Conservation (phyloP, 2,113 vertebrate species). For the Phaethornis superciliosus region DNA sequence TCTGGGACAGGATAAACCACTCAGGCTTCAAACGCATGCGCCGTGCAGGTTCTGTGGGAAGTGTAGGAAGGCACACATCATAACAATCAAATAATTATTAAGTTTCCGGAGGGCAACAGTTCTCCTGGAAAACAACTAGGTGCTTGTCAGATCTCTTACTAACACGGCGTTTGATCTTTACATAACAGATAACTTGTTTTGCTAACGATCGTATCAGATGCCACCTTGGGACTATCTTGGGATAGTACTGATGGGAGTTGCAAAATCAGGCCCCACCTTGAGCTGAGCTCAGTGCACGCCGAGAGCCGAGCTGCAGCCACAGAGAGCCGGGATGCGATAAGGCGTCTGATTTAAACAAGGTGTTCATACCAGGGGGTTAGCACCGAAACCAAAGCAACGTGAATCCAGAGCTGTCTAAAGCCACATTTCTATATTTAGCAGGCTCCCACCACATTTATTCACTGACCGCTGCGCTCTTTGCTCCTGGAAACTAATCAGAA, state of each 20-base stretch:
- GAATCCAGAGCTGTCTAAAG: slow-evolving; percentile 24
- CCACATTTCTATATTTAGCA: slow-evolving; percentile 46
- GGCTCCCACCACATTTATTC: neutral
- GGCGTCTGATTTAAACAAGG: slow-evolving; percentile 22
- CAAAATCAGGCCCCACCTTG: slow-evolving; percentile 13
- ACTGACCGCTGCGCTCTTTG: slow-evolving; percentile 1
- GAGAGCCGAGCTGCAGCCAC: neutral
- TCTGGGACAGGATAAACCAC: neutral
- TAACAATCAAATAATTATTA: neutral
- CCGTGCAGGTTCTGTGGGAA: neutral
- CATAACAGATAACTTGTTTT: slow-evolving; percentile 47
- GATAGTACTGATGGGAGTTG: neutral
- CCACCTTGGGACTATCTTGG: slow-evolving; percentile 24
- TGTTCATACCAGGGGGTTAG: neutral
- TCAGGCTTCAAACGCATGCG: neutral
- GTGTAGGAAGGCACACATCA: neutral
- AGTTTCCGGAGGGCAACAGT: slow-evolving; percentile 60
- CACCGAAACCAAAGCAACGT: slow-evolving; percentile 59
- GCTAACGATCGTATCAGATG: slow-evolving; percentile 36
- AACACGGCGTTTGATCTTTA: slow-evolving; percentile 49
- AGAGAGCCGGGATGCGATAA: neutral
- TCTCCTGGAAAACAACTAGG: slow-evolving; percentile 38
- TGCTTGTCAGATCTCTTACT: slow-evolving; percentile 31
- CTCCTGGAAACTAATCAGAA: neutral
- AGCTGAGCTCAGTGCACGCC: rapidly evolving